phyloP scores from a whole-genome alignment of 2,797 vertebrate genomes.

The Saxicola maurus region DNA sequence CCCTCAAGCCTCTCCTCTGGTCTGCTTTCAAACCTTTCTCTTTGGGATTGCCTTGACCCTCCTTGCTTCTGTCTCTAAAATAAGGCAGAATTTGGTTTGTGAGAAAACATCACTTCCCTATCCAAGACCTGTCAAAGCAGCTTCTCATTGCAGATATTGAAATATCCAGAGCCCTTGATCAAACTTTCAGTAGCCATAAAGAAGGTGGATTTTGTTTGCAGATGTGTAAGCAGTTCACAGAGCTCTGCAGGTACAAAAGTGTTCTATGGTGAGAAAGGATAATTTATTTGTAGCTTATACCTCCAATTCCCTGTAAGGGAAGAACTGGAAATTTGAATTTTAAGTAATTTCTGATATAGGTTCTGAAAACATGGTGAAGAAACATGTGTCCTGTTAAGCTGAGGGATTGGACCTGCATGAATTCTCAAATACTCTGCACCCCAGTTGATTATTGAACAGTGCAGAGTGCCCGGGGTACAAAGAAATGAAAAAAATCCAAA shows the following conservation, averaged over 20 bases:
- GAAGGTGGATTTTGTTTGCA: not conserved
- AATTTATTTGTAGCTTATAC: not conserved
- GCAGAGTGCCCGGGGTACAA: not conserved
- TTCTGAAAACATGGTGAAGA: not conserved
- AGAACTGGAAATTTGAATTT: not conserved
- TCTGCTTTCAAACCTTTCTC: not conserved
- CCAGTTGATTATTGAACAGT: accelerated
- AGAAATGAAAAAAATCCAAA: not conserved
- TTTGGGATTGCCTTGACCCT: not conserved
- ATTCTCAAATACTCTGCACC: not conserved
- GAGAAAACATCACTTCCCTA: not conserved
- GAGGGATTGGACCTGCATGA: not conserved
- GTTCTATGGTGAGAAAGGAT: not conserved
- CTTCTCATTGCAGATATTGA: not conserved
- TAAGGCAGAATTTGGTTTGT: not conserved
- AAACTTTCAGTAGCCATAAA: not conserved
- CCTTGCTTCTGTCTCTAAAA: not conserved
- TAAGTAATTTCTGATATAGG: not conserved
- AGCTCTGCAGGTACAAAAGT: not conserved
- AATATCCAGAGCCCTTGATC: not conserved
- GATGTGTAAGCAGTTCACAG: not conserved
- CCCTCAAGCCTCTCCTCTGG: not conserved
- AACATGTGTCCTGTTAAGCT: not conserved
- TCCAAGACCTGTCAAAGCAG: not conserved
- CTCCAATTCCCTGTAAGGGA: not conserved